A percentile compares a stretch with the other conserved stretches of the same genome.
Evolutionary conservation across 2,113 vertebrate species (phyloP).

Genomic region (Bambusicola thoracicus): DNA sequence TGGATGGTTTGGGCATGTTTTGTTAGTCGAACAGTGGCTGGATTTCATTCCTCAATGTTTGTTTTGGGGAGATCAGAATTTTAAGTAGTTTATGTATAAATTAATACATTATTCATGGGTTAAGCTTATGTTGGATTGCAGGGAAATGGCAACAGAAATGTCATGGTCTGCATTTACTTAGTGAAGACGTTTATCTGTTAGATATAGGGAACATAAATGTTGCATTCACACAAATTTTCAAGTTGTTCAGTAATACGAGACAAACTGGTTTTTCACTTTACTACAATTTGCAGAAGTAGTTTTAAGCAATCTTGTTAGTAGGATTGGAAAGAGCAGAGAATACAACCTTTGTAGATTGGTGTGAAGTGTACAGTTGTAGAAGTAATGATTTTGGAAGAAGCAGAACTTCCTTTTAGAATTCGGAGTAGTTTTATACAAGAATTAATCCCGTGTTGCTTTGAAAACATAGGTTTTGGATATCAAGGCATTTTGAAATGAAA

Average conservation of each 20-base stretch:
- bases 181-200: neutral
- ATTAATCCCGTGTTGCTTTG: neutral
- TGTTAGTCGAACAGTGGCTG: neutral
- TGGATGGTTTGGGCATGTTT: neutral
- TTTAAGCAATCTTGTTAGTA: neutral
- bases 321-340: neutral
- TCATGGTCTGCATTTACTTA: neutral
- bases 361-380: neutral
- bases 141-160: neutral
- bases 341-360: neutral
- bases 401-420: neutral
- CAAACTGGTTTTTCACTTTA: neutral
- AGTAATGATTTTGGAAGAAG: neutral
- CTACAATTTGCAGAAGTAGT: neutral
- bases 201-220: neutral
- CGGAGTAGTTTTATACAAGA: neutral
- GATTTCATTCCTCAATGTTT: neutral
- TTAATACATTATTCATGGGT: rapidly evolving
- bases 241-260: neutral
- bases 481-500: neutral
- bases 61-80: neutral
- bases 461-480: neutral
- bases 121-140: neutral
- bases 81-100: neutral
- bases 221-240: neutral